phyloP scores from a whole-genome alignment of 2,888 invertebrate species.

The Drosophila subquinaria region DNA sequence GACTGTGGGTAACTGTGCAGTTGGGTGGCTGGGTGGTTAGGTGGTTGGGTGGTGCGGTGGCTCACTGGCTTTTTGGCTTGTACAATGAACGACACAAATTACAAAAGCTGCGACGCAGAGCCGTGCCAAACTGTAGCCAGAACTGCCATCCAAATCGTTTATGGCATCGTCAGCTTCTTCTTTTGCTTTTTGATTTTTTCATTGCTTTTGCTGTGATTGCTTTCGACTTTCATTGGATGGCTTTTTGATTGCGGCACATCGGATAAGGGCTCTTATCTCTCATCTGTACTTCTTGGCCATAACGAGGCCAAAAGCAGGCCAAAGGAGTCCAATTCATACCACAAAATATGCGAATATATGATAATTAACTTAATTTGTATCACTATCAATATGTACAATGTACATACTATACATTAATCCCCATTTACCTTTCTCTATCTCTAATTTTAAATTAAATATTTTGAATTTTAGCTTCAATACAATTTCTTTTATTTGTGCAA shows the following conservation, averaged over 20 bases:
- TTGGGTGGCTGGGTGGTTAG: background rate
- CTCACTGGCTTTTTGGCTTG: slow-evolving; percentile 2
- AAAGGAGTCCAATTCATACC: background rate
- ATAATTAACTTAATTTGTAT: background rate
- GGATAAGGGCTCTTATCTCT: slow-evolving; percentile 36
- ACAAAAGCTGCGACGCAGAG: background rate
- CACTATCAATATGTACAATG: background rate
- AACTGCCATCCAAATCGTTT: slow-evolving; percentile 19
- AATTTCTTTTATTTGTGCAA: background rate
- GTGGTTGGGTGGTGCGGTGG: background rate
- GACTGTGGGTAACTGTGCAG: background rate
- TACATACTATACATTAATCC: background rate
- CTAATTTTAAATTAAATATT: background rate
- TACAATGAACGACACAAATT: slow-evolving; percentile 42
- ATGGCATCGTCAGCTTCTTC: slow-evolving; percentile 14
- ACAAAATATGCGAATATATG: background rate
- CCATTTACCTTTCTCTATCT: background rate
- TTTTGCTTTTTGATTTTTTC: background rate
- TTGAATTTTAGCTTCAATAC: background rate
- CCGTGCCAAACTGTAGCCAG: background rate
- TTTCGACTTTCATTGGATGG: slow-evolving; percentile 53
- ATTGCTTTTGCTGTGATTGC: slow-evolving; percentile 35
- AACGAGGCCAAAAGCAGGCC: slow-evolving; percentile 7
- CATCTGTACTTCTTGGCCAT: slow-evolving; percentile 21
- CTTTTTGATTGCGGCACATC: slow-evolving; percentile 45